A percentile compares a stretch with the other conserved stretches of the same genome.
Evolutionary conservation across 92 coral and sea anemone genomes (phyloP).

Genomic region (Anthopleura xanthogrammica): DNA sequence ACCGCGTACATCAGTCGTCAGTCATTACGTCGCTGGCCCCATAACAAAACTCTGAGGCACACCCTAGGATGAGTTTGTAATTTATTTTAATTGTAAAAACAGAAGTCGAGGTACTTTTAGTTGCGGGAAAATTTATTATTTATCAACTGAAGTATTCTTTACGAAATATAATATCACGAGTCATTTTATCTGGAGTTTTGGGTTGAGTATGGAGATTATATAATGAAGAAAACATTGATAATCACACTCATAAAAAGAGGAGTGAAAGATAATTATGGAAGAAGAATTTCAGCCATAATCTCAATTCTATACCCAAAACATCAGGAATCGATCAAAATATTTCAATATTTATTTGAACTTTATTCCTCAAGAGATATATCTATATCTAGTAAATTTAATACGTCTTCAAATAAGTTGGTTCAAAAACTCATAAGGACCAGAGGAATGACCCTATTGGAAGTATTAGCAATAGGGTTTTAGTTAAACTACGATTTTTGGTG

Average conservation of each 20-base stretch:
- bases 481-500: too few relatives aligned
- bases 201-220: background rate
- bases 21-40: slow-evolving; percentile 82
- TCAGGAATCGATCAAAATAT: background rate
- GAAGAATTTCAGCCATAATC: background rate
- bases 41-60: slow-evolving; percentile 33
- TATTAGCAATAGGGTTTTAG: too few relatives aligned
- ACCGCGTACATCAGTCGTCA: slow-evolving; percentile 95
- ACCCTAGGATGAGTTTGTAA: slow-evolving; percentile 17
- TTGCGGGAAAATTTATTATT: background rate
- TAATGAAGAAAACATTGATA: background rate
- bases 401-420: background rate
- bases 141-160: slow-evolving; percentile 1
- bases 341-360: background rate
- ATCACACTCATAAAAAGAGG: too few relatives aligned
- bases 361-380: background rate
- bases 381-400: background rate
- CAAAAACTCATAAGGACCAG: background rate
- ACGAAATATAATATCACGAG: too few relatives aligned
- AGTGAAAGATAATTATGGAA: too few relatives aligned
- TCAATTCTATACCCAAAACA: too few relatives aligned
- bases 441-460: too few relatives aligned
- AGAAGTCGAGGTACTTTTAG: background rate
- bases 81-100: slow-evolving; percentile 1
- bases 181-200: background rate